These are phyloP conservation scores for Drosophila meridionalis DNA, from an alignment of 2,888 invertebrate genomes.

Conservation along the genomic window DNA sequence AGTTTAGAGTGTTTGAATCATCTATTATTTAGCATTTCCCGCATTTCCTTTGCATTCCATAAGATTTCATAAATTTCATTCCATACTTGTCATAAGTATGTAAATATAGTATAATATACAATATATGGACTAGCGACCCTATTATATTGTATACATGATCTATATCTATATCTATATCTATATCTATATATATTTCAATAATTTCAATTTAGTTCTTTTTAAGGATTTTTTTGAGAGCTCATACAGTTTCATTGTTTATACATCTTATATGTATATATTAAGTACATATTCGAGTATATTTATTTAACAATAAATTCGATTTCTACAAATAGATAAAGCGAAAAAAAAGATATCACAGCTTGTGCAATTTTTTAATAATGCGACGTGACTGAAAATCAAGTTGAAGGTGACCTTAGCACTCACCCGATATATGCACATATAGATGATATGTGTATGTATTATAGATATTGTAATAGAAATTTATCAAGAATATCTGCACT, in stretches of 20 bases:
- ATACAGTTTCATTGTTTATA: neutral
- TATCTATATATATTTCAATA: no score
- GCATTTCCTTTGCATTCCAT: slow-evolving; percentile 2
- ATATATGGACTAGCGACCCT: no score
- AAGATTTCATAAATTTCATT: neutral
- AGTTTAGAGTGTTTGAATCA: neutral
- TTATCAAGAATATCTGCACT: slow-evolving; percentile 11
- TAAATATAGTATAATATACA: neutral
- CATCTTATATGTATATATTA: neutral
- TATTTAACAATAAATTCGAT: neutral
- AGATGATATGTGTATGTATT: neutral
- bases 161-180: no score
- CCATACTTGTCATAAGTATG: neutral
- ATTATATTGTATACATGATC: no score
- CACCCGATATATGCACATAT: neutral
- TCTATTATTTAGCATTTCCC: neutral
- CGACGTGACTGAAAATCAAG: neutral
- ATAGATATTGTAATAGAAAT: slow-evolving; percentile 12
- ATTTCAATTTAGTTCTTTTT: neutral
- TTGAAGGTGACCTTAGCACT: slow-evolving; percentile 7
- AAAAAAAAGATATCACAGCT: neutral
- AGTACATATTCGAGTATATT: neutral
- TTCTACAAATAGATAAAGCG: neutral
- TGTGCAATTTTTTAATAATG: neutral
- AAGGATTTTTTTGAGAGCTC: neutral